Base-by-base conservation (phyloP, 2,888 invertebrate genomes). In the Horisme vitalbata region DNA sequence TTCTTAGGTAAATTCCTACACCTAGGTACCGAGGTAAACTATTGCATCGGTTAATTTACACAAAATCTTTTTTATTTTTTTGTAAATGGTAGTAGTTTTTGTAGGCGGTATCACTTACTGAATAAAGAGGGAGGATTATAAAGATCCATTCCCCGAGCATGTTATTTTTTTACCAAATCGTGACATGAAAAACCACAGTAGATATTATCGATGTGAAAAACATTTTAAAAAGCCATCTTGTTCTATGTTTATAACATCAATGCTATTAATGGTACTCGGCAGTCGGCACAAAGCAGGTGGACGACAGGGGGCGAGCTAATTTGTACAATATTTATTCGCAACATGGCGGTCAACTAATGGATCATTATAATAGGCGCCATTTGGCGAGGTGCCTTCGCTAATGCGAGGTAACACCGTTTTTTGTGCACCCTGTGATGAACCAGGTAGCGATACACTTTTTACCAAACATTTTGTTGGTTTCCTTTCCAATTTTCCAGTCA, bases 311-410 rank as follows among this genome's bases (percentile, higher is more conserved):
- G 79, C 69, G 54, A 67, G 67, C 75, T 86, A 86, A 88, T 87
- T 87, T 79, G 82, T 66, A 73, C 82, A 82, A 83, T 86, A 84
- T 87, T 87, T 87, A 86, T 86, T 80, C 66, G 80, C 87, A 82
- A 81, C 62, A 81, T 81, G 83, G 79, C 76, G 82, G 54, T 48
- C 71, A 71, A 75, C 79, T 79, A 79, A 82, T 79, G 71, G 76
- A 74, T 63, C 70, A 69, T 75, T 79, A 83, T 83, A 82, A 81
- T 47, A 59, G 57, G 58, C 67, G 73, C 75, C 82, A 80, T 84
- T 85, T 83, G 83, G 75, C 61, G 74, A 79, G 83, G 83, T 75
- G 78, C 71, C 79, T 79, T 57, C 68, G 57, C 67, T 83, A 74
- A 83, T 81, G 75, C 58, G 64, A 34, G 41, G 58, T 58, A 58